phyloP scores from a whole-genome alignment of 2,888 invertebrate species.

The Peribatodes rhomboidaria region DNA sequence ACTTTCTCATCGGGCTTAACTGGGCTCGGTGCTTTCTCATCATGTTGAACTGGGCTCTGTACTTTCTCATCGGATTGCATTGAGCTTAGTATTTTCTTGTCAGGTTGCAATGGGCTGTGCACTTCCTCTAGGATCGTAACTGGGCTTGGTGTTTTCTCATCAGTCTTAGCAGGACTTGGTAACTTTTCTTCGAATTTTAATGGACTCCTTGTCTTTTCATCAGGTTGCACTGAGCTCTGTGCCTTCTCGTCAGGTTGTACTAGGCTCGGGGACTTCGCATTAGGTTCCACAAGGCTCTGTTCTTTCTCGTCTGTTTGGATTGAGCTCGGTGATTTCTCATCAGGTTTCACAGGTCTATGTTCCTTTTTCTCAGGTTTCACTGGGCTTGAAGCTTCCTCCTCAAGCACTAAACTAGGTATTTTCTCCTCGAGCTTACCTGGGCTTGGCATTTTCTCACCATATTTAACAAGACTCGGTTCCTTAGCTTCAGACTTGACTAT shows the following conservation, averaged over 20 bases:
- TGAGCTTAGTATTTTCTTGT: not conserved
- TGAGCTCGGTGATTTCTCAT: not conserved
- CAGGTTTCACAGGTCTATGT: constrained; percentile 9
- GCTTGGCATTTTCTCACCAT: not conserved
- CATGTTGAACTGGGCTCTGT: not conserved
- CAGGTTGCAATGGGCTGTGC: not conserved
- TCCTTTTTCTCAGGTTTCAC: not conserved
- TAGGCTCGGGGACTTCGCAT: constrained; percentile 33
- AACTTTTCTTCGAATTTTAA: constrained; percentile 7
- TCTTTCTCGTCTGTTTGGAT: constrained; percentile 17
- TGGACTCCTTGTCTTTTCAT: constrained; percentile 14
- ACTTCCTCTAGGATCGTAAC: not conserved
- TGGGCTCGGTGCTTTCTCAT: constrained; percentile 1
- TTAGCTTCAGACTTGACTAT: not conserved
- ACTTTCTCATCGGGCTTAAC: constrained; percentile 20
- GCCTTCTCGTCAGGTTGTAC: constrained; percentile 4
- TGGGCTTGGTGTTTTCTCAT: constrained; percentile 35
- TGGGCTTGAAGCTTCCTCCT: constrained; percentile 1
- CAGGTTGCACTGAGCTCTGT: constrained; percentile 22
- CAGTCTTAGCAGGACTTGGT: constrained; percentile 2
- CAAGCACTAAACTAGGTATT: not conserved
- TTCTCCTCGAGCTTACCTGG: constrained; percentile 12
- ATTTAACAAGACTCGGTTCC: not conserved
- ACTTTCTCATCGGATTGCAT: not conserved
- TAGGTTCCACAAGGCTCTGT: constrained; percentile 22